Evolutionary conservation across 1,140 invertebrate genomes (phyloP), one percentile per base, ranked within the genome.

Genomic region (Trichomalopsis sarcophagae): DNA sequence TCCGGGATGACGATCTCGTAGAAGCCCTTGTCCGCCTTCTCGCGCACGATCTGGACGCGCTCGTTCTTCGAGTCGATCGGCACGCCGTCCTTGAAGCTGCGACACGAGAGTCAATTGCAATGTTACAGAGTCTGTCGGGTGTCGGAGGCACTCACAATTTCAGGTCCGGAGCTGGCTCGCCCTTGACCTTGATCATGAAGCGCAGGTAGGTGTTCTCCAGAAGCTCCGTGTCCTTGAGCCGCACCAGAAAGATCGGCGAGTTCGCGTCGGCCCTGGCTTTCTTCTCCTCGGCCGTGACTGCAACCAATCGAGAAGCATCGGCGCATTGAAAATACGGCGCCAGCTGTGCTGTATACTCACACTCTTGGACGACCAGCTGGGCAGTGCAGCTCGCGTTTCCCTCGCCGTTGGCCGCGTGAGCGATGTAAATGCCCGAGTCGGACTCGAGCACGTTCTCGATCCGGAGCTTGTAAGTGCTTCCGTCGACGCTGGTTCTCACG

Each of bases 391-490:
- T 95, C 10, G 97, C 95, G 88, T 96, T 96, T 50, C 97, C 97
- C 50, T 96, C 95, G 0, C 94, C 93, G 90, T 98, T 98, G 71
- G 95, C 95, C n/a, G 98, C 98, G 62, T 97, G 95, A 77, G 97
- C 97, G 0, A 97, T 98, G 90, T 99, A 99, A 30, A 97, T 95
- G 21, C 98, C 98, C 2, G 95, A 95, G 93, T 99, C 98, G 55
- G 95, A 95, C 81, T 96, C 96, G 30, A 94, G 94, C 82, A 97
- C 97, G 88, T 98, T 96, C 87, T 96, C 94, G 30, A 99, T 95
- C 88, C 96, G 94, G 81, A 99, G 93, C 79, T 94, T 95, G 90
- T 95, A 96, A 1, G 92, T 93, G 33, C 94, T 94, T 47, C 95
- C 94, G 14, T 93, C 92, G 69, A 93, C 92, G 0, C 94, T 94